A percentile compares a stretch with the other conserved stretches of the same genome.
phyloP scores from a whole-genome alignment of 2,113 vertebrate genomes.

The Trachemys scripta region DNA sequence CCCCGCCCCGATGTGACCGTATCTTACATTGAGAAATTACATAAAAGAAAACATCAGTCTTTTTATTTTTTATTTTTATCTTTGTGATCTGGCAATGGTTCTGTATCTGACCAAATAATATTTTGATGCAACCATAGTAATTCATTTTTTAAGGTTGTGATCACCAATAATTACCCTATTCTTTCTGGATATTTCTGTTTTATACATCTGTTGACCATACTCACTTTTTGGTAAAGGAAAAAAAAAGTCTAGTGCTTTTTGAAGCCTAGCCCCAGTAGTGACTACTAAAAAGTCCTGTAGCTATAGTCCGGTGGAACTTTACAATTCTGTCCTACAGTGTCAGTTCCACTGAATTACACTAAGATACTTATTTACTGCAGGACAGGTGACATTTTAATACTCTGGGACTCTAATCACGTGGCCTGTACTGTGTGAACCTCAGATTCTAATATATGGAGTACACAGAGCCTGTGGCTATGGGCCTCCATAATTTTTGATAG shows the following conservation, averaged over 20 bases:
- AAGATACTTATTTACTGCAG: neutral
- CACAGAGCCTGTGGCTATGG: neutral
- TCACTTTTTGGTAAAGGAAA: neutral
- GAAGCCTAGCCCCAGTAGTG: neutral
- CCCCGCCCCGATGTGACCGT: accelerated
- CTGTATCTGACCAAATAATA: neutral
- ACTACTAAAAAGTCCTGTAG: neutral
- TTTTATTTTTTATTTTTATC: neutral
- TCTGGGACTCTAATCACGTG: neutral
- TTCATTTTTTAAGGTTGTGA: neutral
- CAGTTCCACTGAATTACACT: neutral
- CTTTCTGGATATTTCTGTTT: neutral
- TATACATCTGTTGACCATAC: neutral
- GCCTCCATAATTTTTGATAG: accelerated
- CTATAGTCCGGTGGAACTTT: neutral
- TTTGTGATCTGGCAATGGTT: neutral
- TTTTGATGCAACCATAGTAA: neutral
- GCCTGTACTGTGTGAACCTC: neutral
- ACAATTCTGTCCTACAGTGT: neutral
- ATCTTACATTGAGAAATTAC: neutral
- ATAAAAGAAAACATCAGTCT: neutral
- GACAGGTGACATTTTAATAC: neutral
- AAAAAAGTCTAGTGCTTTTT: neutral
- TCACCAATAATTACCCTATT: neutral
- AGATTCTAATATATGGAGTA: neutral